Percentiles rank a stretch among this genome's conserved stretches.
Evolutionary conservation across 2,888 invertebrate species (phyloP).

Genomic region (Colletes collaris): DNA sequence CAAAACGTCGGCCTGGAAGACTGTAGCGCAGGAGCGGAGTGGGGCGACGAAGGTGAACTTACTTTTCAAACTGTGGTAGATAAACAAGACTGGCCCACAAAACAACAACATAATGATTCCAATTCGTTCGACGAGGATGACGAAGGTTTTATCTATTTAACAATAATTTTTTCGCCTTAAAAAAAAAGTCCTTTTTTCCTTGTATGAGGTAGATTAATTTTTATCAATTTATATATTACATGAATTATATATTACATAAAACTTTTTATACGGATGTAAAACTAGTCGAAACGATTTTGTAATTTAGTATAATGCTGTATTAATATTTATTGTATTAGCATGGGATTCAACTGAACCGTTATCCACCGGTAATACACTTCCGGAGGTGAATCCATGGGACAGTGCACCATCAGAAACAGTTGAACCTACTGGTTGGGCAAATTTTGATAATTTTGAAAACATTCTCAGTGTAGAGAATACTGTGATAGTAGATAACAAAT

Average conservation of each 20-base stretch:
- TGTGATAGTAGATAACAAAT: constrained; percentile 59
- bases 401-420: constrained; percentile 69
- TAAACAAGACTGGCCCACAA: constrained; percentile 81
- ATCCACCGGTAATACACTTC: constrained; percentile 61
- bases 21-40: constrained; percentile 78
- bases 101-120: constrained; percentile 77
- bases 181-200: background rate
- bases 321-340: constrained; percentile 61
- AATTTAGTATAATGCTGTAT: background rate
- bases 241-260: background rate
- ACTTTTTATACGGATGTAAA: background rate
- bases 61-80: constrained; percentile 84
- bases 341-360: constrained; percentile 73
- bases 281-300: background rate
- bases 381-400: constrained; percentile 78
- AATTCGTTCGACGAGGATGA: constrained; percentile 84
- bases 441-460: constrained; percentile 79
- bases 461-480: constrained; percentile 68
- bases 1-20: constrained; percentile 77
- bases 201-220: no score
- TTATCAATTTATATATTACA: no score
- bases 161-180: background rate
- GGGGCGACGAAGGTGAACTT: constrained; percentile 83
- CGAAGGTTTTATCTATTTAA: constrained; percentile 72
- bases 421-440: constrained; percentile 80